Evolutionary conservation across 35 echinoderm and acorn worm species (phyloP).

Genomic region (Anneissia japonica): DNA sequence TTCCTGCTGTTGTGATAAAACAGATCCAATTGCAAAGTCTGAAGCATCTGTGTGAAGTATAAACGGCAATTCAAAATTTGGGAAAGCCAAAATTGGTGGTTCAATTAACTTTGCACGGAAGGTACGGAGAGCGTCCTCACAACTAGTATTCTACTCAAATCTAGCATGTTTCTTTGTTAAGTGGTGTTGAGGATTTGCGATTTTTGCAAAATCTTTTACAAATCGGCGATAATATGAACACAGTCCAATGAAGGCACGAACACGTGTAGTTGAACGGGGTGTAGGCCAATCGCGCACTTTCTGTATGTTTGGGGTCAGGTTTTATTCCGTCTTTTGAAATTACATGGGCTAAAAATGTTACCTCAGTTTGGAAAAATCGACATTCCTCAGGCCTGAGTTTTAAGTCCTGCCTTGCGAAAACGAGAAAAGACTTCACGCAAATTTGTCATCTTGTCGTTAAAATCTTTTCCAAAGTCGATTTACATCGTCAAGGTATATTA

Average conservation of each 20-base stretch:
- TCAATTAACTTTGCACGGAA: constrained; percentile 28
- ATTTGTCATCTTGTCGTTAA: constrained; percentile 37
- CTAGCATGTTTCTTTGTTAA: constrained; percentile 24
- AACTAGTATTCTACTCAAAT: constrained; percentile 24
- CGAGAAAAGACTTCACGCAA: constrained; percentile 24
- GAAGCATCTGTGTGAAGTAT: constrained; percentile 57
- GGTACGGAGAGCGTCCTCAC: constrained; percentile 25
- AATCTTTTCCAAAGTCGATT: constrained; percentile 37
- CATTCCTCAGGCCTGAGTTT: constrained; percentile 41
- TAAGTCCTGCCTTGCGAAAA: constrained; percentile 15
- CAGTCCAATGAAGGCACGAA: background rate
- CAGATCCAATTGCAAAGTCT: constrained; percentile 19
- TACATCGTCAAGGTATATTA: constrained; percentile 50
- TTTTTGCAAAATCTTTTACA: constrained; percentile 32
- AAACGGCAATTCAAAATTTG: background rate
- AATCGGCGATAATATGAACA: constrained; percentile 40
- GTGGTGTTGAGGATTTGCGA: constrained; percentile 39
- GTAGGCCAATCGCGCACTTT: constrained; percentile 33
- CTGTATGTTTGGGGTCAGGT: constrained; percentile 39
- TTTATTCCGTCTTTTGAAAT: constrained; percentile 35
- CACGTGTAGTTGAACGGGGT: constrained; percentile 8
- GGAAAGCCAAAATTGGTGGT: constrained; percentile 33
- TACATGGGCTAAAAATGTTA: constrained; percentile 49
- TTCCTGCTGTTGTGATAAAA: constrained; percentile 42
- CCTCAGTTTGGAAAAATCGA: constrained; percentile 23